Evolutionary conservation across 2,797 vertebrate species (phyloP).

Genomic region (Rhinatrema bivittatum): DNA sequence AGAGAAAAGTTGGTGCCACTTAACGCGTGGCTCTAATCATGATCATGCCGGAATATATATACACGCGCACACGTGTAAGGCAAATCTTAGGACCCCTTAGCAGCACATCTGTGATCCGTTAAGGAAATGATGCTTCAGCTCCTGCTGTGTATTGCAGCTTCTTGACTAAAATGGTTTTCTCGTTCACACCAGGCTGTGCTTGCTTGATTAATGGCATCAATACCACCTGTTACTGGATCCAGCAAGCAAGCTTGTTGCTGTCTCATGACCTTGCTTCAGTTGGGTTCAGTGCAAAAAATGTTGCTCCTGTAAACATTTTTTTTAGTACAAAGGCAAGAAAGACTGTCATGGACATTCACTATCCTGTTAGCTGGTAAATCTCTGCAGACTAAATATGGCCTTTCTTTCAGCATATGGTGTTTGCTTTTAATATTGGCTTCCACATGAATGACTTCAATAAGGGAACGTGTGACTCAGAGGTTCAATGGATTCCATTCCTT

Average conservation of each 20-base stretch:
- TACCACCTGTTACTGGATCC: no score
- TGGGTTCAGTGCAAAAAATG: slow-evolving; percentile 28
- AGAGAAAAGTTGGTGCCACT: not conserved
- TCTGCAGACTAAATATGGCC: slow-evolving; percentile 17
- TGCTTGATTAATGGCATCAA: slow-evolving; percentile 23
- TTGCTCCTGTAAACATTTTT: slow-evolving; percentile 16
- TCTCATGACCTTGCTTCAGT: slow-evolving; percentile 27
- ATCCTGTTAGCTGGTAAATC: slow-evolving; percentile 11
- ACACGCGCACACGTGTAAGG: slow-evolving; percentile 5
- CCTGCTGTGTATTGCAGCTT: slow-evolving; percentile 15
- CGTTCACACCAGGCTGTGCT: slow-evolving; percentile 6
- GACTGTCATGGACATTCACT: slow-evolving; percentile 14
- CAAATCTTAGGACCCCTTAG: not conserved
- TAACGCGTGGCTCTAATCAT: not conserved
- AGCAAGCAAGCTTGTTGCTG: slow-evolving; percentile 25
- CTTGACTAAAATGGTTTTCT: slow-evolving; percentile 19
- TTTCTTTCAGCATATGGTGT: slow-evolving; percentile 24
- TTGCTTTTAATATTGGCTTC: slow-evolving; percentile 32
- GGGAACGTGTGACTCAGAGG: slow-evolving; percentile 34
- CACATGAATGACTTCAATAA: slow-evolving; percentile 38
- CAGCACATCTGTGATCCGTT: not conserved
- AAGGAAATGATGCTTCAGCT: not conserved
- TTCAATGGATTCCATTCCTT: slow-evolving; percentile 24
- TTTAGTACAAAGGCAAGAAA: slow-evolving; percentile 22
- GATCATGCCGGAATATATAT: not conserved